phyloP scores from a whole-genome alignment of 2,797 vertebrate species.

The Pipistrellus nathusii region DNA sequence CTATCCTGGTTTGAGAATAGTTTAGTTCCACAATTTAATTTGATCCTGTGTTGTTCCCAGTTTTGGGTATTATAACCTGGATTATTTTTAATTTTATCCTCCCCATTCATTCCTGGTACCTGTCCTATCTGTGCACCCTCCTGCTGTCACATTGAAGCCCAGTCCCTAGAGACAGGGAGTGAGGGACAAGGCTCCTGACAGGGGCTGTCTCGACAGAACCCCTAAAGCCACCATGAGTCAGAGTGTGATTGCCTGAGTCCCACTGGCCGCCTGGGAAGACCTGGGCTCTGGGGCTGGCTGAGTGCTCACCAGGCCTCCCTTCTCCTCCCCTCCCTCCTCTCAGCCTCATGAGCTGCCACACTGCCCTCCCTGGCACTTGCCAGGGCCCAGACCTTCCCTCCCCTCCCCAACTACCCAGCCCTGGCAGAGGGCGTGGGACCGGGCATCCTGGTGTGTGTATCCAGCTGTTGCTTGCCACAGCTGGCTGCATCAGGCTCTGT shows the following conservation, averaged over 20 bases:
- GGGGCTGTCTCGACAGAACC: not conserved
- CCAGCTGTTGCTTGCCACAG: conserved; percentile 69
- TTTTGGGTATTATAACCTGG: not conserved
- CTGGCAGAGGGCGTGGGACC: conserved; percentile 67
- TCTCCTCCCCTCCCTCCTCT: not conserved
- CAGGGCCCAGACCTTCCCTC: not conserved
- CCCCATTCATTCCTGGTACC: not conserved
- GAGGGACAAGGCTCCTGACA: not conserved
- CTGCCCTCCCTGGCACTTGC: not conserved
- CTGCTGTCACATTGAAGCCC: not conserved
- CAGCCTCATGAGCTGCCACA: not conserved
- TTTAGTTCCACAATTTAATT: not conserved
- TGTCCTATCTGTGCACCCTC: not conserved
- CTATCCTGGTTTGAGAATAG: conserved; percentile 11
- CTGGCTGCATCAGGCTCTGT: conserved; percentile 47
- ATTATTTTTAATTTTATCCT: not conserved
- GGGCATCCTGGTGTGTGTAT: conserved; percentile 7
- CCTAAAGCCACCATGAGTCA: not conserved
- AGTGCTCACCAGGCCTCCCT: not conserved
- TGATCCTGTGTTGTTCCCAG: not conserved
- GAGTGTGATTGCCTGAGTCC: not conserved
- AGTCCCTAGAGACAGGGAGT: not conserved
- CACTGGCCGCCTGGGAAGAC: not conserved
- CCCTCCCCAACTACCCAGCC: not conserved
- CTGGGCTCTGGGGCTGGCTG: not conserved